Percentiles rank a stretch among this genome's conserved stretches.
Conservation (phyloP, 2,113 vertebrate genomes). For the Neodon shergylaensis region DNA sequence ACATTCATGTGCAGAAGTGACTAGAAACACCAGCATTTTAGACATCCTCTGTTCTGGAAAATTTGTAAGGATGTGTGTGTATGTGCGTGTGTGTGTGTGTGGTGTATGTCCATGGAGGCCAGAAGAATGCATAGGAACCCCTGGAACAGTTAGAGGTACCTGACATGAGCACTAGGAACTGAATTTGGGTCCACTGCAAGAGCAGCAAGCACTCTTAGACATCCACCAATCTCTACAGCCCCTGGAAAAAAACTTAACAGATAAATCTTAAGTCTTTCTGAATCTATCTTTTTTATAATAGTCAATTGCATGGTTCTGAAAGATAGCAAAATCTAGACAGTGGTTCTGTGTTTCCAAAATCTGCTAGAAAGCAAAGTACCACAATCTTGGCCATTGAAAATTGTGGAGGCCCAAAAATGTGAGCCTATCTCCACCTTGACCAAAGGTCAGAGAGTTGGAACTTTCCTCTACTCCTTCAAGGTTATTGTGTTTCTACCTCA, state of each 20-base stretch:
- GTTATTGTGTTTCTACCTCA: too few species aligned
- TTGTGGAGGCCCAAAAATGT: too few species aligned
- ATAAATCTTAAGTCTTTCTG: background rate
- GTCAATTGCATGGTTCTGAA: background rate
- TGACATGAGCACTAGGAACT: background rate
- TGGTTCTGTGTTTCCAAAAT: background rate
- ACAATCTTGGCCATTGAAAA: background rate
- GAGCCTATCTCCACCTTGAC: too few species aligned
- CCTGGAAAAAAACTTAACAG: background rate
- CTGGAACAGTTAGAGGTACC: background rate
- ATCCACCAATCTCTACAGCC: background rate
- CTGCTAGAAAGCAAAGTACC: background rate
- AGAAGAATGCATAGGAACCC: background rate
- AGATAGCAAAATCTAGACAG: background rate
- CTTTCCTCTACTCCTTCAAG: too few species aligned
- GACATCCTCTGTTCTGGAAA: background rate
- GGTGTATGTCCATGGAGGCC: background rate
- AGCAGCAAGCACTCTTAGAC: background rate
- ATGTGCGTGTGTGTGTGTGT: background rate
- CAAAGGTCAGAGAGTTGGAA: too few species aligned
- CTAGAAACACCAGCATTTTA: slow-evolving; percentile 42
- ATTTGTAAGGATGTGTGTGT: too few species aligned
- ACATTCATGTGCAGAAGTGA: background rate
- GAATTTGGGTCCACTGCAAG: background rate
- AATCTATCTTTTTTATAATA: slow-evolving; percentile 27